Evolutionary conservation across 2,888 invertebrate species (phyloP), one percentile per base, ranked within the genome.

Genomic region (Anorthoa munda): DNA sequence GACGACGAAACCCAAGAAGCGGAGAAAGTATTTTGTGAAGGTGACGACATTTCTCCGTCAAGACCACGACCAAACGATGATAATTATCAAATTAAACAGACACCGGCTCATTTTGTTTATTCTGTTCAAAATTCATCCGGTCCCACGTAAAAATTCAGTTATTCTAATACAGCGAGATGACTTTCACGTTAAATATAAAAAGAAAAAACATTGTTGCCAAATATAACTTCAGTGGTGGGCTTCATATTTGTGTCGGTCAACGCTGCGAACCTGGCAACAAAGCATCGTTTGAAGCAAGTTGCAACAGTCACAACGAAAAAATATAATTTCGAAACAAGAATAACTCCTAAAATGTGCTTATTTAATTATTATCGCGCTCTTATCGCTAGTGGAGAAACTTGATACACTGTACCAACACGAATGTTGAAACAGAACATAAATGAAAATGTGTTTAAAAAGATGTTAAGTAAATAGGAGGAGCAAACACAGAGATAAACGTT

Each of bases 11-110:
- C 85, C 86, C 77, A 88, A 91, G 90, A 88, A 84, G 79, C 76
- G 89, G 93, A 92, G 95, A 95, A 94, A 95, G 93, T 93, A 89
- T 89, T 87, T 87, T 80, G 85, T 84, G 83, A 80, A 88, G 84
- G 84, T 88, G 90, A 87, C 87, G 85, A 92, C 84, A 90, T 86
- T 87, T 88, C 84, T 85, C 81, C 74, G 79, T 81, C 77, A 85
- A 86, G 77, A 88, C 82, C 74, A 86, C 82, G 79, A 87, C 79
- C 79, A 86, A 86, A 85, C 66, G 82, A 82, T 86, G 83, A 87
- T 88, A 90, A 90, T 90, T 88, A 88, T 81, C 64, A 83, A 87
- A 86, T 85, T 76, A 88, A 88, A 88, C 83, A 82, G 80, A 81
- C 60, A 69, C 78, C 63, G 50, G 56, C n/a, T 66, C n/a, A 76